These are phyloP conservation scores for Stomorhina lunata DNA, from an alignment of 2,888 invertebrate species.

Conservation along the genomic window DNA sequence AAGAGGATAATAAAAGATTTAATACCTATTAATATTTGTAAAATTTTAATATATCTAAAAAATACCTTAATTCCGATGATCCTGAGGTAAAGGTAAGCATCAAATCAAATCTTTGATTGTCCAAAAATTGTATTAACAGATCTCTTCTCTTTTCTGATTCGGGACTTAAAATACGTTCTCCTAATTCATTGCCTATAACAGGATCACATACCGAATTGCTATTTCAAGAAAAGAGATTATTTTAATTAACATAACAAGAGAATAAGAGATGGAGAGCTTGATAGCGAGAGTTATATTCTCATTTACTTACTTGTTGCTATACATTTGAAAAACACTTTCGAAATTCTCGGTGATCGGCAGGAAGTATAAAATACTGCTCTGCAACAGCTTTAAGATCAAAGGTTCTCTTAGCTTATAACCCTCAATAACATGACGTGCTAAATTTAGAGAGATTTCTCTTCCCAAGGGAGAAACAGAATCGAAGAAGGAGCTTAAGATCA, in stretches of 20 bases:
- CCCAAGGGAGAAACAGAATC: slow-evolving; percentile 89
- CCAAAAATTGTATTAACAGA: slow-evolving; percentile 84
- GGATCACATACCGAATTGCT: slow-evolving; percentile 78
- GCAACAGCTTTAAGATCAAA: slow-evolving; percentile 83
- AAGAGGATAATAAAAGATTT: neutral
- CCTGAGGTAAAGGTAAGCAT: slow-evolving; percentile 89
- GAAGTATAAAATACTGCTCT: slow-evolving; percentile 88
- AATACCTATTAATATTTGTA: too few relatives aligned
- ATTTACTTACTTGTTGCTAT: slow-evolving; percentile 73
- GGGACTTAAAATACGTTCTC: slow-evolving; percentile 82
- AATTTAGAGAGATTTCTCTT: slow-evolving; percentile 89
- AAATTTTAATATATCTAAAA: neutral
- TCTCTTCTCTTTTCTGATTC: slow-evolving; percentile 73
- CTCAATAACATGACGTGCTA: slow-evolving; percentile 89
- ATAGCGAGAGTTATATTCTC: neutral
- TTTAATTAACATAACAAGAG: too few relatives aligned
- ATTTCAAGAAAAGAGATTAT: neutral
- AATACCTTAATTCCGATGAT: slow-evolving; percentile 83
- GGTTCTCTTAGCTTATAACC: slow-evolving; percentile 87
- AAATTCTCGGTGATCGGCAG: slow-evolving; percentile 82
- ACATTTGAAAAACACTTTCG: slow-evolving; percentile 71
- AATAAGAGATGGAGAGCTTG: too few relatives aligned
- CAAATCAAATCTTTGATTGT: slow-evolving; percentile 85
- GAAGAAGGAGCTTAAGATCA: slow-evolving; percentile 91
- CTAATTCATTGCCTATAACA: slow-evolving; percentile 82